These are phyloP conservation scores for Pissodes strobi DNA, from an alignment of 1,140 invertebrate species.

Conservation along the genomic window DNA sequence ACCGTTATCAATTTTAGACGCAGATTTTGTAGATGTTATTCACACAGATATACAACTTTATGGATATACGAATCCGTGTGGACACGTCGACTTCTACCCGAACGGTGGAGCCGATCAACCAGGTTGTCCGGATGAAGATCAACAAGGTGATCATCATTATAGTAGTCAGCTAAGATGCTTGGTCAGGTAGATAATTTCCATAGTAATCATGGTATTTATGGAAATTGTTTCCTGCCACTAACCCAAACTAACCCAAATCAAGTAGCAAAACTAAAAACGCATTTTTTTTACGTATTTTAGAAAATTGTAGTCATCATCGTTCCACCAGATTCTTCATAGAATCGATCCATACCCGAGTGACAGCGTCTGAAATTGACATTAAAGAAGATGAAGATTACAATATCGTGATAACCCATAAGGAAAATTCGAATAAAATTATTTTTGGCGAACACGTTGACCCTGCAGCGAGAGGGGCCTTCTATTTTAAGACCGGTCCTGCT, in stretches of 20 bases:
- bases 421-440: conserved; percentile 8
- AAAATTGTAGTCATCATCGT: conserved; percentile 40
- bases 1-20: conserved; percentile 56
- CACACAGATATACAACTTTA: conserved; percentile 85
- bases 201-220: too few species aligned
- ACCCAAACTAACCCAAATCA: too few species aligned
- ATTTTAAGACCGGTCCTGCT: conserved; percentile 23
- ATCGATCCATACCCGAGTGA: conserved; percentile 51
- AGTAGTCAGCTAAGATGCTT: too few species aligned
- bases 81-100: conserved; percentile 89
- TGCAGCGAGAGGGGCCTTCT: conserved; percentile 32
- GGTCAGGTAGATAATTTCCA: too few species aligned
- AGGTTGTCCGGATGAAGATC: conserved; percentile 76
- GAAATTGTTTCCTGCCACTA: too few species aligned
- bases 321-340: conserved; percentile 46
- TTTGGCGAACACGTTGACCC: conserved; percentile 29
- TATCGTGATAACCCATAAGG: conserved; percentile 13
- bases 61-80: conserved; percentile 75
- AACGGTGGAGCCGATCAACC: conserved; percentile 86
- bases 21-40: conserved; percentile 83
- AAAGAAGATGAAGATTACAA: conserved; percentile 19
- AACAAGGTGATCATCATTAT: conserved; percentile 58
- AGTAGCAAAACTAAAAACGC: too few species aligned
- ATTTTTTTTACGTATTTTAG: too few species aligned
- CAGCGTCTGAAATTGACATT: too few species aligned